Evolutionary conservation across 2,888 invertebrate species (phyloP), one percentile per base, ranked within the genome.

Genomic region (Hetaerina titia): DNA sequence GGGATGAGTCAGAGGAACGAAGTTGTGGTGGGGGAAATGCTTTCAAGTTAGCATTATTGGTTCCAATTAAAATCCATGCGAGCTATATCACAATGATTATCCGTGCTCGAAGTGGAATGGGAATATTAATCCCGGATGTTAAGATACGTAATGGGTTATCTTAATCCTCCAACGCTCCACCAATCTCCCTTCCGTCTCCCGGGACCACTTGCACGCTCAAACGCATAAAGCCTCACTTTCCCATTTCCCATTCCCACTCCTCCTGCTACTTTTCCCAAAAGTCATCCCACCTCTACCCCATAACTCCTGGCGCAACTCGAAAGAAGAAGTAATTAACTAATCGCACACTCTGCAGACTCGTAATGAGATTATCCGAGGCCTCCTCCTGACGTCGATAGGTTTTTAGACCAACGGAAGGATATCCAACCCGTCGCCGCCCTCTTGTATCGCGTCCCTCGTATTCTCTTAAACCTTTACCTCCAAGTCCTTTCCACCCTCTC

Each of bases 271-370:
- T 13, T 7, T 13, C 81, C 81, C 9, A 11, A 31, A 81, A 5
- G 17, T 60, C 4, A 25, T 81, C 81, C 31, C 31, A 81, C 81
- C 31, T 81, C 17, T 81, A 25, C 81, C 81, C 31, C 81, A 81
- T 81, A 31, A 31, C 63, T 90, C 57, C 45, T 64, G 22, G 6
- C 92, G 69, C 19, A 92, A 57, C 56, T 92, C 74, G n/a, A 69
- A 92, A 69, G 92, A 92, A 69, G 92, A 56, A 69, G 92, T 64
- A 92, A 92, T 92, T 69, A 92, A 92, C 92, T 56, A 92, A 92
- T 92, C 92, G 92, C 22, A 56, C 92, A 92, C 92, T 92, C 56
- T 92, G 92, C 69, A 45, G 92, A 92, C 69, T 92, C 92, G 69
- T 92, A 92, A 92, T 92, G 92, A 92, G 92, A 92, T 92, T 69